Percentiles rank a stretch among this genome's conserved stretches.
phyloP scores from a whole-genome alignment of 2,888 invertebrate genomes.

The Cybosia mesomella region DNA sequence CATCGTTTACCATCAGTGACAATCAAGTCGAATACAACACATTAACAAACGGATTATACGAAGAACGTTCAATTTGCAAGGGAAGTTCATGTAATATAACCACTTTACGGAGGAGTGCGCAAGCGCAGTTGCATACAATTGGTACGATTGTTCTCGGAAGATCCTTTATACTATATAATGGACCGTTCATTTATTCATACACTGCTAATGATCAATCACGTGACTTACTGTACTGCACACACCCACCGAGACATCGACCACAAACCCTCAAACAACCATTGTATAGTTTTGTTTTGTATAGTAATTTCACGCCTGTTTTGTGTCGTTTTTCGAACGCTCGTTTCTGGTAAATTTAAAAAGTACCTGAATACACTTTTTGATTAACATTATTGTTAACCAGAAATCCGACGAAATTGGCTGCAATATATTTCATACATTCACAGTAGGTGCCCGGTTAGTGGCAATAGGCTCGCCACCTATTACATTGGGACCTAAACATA shows the following conservation, averaged over 20 bases:
- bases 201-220: constrained; percentile 31
- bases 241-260: constrained; percentile 34
- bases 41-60: background rate
- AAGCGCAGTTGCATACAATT: constrained; percentile 29
- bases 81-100: background rate
- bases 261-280: constrained; percentile 22
- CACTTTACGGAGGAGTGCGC: background rate
- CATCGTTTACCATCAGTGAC: no score
- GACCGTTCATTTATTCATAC: constrained; percentile 42
- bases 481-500: no score
- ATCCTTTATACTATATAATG: constrained; percentile 41
- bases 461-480: no score
- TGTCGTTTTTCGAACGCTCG: background rate
- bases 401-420: background rate
- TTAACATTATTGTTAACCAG: no score
- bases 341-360: background rate
- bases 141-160: constrained; percentile 33
- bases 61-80: background rate
- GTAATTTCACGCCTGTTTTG: background rate
- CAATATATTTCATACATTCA: background rate
- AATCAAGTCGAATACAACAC: background rate
- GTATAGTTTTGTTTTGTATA: background rate
- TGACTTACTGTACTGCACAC: constrained; percentile 28
- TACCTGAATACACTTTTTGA: background rate
- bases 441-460: no score